A percentile compares a stretch with the other conserved stretches of the same genome.
Conservation (phyloP, 2,888 invertebrate genomes). For the Megastigmus dorsalis region DNA sequence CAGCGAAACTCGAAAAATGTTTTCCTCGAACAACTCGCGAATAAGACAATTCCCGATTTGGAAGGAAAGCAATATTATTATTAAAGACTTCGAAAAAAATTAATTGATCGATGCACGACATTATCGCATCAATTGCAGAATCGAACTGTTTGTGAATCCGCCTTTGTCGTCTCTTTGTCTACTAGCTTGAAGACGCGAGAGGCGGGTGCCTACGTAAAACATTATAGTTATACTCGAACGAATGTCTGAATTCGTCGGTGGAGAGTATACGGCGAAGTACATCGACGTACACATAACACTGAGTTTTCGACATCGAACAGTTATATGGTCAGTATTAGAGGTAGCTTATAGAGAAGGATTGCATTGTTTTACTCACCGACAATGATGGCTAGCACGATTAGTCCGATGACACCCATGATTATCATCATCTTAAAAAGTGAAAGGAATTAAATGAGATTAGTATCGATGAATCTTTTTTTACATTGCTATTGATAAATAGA, state of each 20-base stretch:
- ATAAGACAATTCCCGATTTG: too few species aligned
- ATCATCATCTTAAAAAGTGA: slow-evolving; percentile 88
- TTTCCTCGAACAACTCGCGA: too few species aligned
- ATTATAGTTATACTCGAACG: slow-evolving; percentile 17
- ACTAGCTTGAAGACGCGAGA: not conserved
- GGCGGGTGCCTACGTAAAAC: not conserved
- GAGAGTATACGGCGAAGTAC: slow-evolving; percentile 64
- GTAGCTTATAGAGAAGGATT: slow-evolving; percentile 16
- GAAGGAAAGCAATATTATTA: too few species aligned
- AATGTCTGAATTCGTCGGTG: slow-evolving; percentile 45
- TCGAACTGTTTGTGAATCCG: not conserved
- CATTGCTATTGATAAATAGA: too few species aligned
- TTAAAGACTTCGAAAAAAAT: not conserved
- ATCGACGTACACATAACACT: slow-evolving; percentile 66
- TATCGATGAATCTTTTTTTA: too few species aligned
- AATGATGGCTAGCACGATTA: slow-evolving; percentile 87
- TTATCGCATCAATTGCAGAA: too few species aligned
- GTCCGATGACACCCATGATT: slow-evolving; percentile 90
- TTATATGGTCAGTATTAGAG: slow-evolving; percentile 47
- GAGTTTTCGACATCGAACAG: slow-evolving; percentile 60
- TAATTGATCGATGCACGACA: not conserved
- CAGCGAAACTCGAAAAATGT: too few species aligned
- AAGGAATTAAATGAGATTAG: slow-evolving; percentile 12
- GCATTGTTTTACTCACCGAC: slow-evolving; percentile 80
- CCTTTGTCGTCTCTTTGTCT: not conserved